Base-by-base conservation (phyloP, 1,140 invertebrate genomes). In the Ectropis grisescens region DNA sequence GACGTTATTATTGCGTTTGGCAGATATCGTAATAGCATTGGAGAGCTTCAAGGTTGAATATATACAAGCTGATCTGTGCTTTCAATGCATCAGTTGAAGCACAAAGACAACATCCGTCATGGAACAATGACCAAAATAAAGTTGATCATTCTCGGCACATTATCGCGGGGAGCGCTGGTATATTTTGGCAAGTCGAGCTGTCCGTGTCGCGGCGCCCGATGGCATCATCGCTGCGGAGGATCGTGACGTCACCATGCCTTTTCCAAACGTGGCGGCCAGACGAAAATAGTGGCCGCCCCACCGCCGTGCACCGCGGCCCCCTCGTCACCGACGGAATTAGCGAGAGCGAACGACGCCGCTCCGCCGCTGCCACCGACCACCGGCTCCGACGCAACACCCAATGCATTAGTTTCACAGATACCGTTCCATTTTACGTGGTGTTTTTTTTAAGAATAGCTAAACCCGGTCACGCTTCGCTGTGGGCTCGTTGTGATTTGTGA, bases 181-280 rank as follows among this genome's bases (percentile, higher is more conserved):
- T 75, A 80, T 80, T 75, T 80, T 80, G 75, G 75, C 71, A 75
- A 68, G 64, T 65, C 64, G 60, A 47, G 43, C 52, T 48, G 65
- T 70, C 61, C 71, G 71, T 56, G 56, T 49, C 38, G 53, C 41
- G n/a, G n/a, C 57, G 56, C 51, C 37, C 64, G 72, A 78, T 81
- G 75, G 69, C 74, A 74, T 69, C 75, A 81, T 76, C 75, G 72
- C 70, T 59, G 67, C 57, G 60, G 69, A 69, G 62, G 62, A 71
- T 53, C 58, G 69, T 81, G 76, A 81, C 75, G 75, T 80, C 75
- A 80, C 57, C 70, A 46, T 59, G 61, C 75, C 71, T 80, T 80
- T 80, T 80, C 72, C 75, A 78, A 81, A 81, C 76, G 76, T 78
- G 72, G 72, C 76, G 62, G 76, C 62, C 72, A 81, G 76, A 81